phyloP scores from a whole-genome alignment of 2,888 invertebrate species.

The Drosophila trichaetosa region DNA sequence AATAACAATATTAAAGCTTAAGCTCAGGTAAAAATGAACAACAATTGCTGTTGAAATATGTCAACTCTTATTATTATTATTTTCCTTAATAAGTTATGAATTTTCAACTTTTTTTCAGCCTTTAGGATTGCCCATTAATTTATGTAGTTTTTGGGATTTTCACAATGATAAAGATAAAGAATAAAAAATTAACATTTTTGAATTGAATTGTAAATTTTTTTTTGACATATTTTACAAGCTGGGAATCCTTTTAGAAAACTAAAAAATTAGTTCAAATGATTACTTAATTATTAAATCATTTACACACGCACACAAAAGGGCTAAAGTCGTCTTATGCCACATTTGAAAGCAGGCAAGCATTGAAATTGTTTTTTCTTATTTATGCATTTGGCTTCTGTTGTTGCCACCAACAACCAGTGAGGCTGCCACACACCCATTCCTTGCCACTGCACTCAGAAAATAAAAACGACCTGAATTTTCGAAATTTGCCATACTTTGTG shows the following conservation, averaged over 20 bases:
- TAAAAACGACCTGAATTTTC: neutral
- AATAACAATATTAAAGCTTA: neutral
- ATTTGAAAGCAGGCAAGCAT: constrained; percentile 35
- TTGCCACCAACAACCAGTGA: constrained; percentile 2
- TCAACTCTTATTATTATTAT: neutral
- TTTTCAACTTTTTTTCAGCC: neutral
- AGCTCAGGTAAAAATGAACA: neutral
- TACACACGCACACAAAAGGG: constrained; percentile 22
- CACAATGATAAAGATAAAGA: neutral
- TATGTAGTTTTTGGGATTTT: neutral
- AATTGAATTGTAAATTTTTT: neutral
- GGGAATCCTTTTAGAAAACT: neutral
- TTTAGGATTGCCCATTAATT: neutral
- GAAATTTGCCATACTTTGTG: neutral
- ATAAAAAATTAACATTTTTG: neutral
- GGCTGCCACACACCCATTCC: neutral
- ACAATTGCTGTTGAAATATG: neutral
- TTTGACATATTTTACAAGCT: neutral
- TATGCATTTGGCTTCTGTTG: constrained; percentile 36
- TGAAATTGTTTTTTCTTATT: constrained; percentile 60
- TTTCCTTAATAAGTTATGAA: neutral
- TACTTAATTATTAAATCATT: neutral
- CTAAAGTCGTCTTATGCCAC: constrained; percentile 33
- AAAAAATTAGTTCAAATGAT: neutral
- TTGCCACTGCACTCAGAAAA: neutral